phyloP scores from a whole-genome alignment of 2,113 vertebrate species.

The Gymnogyps californianus region DNA sequence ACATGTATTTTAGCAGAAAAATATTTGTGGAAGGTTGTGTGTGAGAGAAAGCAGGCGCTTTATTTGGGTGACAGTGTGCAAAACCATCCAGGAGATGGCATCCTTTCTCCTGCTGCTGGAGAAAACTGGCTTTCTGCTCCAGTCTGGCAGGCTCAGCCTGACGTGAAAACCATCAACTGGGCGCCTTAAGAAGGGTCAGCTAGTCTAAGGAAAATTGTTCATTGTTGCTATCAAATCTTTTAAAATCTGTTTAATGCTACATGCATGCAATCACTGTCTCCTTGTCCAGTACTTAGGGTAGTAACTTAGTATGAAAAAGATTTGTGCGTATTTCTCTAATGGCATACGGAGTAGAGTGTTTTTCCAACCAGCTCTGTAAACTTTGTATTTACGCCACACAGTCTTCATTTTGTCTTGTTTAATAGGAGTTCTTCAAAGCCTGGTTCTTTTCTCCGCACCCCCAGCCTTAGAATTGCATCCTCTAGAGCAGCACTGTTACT shows the following conservation, averaged over 20 bases:
- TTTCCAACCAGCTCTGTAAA: background rate
- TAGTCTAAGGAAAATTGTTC: accelerated
- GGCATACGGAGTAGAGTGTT: background rate
- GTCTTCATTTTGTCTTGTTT: background rate
- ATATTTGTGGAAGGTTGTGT: background rate
- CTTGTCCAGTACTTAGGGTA: background rate
- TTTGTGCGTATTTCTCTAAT: background rate
- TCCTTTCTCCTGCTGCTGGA: background rate
- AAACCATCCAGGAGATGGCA: slow-evolving; percentile 13
- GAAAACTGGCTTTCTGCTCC: background rate
- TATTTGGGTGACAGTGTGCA: background rate
- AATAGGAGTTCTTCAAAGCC: background rate
- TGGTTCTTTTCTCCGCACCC: background rate
- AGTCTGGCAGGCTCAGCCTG: background rate
- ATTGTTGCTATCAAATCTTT: background rate
- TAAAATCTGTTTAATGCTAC: background rate
- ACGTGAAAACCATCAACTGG: background rate
- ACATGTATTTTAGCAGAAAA: background rate
- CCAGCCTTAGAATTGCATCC: background rate
- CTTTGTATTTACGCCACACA: accelerated
- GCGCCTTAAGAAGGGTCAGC: background rate
- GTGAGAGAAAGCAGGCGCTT: accelerated
- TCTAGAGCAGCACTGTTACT: background rate
- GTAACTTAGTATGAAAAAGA: background rate
- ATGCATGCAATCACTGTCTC: background rate